Percentiles rank a stretch among this genome's conserved stretches.
Conservation (phyloP, 2,113 vertebrate genomes). For the Hydropotes inermis region DNA sequence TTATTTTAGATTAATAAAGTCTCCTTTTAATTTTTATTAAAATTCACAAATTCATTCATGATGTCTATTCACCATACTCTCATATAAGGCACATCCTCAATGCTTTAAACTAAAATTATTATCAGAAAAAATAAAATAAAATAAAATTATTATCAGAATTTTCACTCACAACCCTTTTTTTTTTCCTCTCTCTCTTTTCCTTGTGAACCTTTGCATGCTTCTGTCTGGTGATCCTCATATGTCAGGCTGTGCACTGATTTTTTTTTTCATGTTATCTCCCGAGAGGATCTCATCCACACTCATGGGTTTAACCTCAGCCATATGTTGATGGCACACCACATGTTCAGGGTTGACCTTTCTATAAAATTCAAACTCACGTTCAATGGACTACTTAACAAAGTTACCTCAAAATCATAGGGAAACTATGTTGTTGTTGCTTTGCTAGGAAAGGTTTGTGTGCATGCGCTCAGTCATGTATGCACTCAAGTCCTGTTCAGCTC, state of each 20-base stretch:
- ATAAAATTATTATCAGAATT: background rate
- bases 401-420: background rate
- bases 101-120: background rate
- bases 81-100: background rate
- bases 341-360: background rate
- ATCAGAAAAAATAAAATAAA: background rate
- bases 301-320: background rate
- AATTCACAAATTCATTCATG: background rate
- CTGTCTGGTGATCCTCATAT: background rate
- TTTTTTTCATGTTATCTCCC: background rate
- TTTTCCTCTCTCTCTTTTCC: background rate
- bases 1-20: background rate
- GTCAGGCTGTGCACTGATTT: background rate
- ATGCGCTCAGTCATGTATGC: rapidly evolving
- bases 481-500: background rate
- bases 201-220: background rate
- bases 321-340: too few species aligned
- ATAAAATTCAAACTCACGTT: background rate
- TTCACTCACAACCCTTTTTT: background rate
- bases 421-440: background rate
- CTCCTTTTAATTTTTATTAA: constrained; percentile 24
- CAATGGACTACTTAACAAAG: background rate
- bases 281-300: background rate
- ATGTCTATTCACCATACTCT: background rate
- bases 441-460: background rate